These are phyloP conservation scores for Ailurus styani DNA, from an alignment of 2,113 vertebrate genomes.

Conservation along the genomic window DNA sequence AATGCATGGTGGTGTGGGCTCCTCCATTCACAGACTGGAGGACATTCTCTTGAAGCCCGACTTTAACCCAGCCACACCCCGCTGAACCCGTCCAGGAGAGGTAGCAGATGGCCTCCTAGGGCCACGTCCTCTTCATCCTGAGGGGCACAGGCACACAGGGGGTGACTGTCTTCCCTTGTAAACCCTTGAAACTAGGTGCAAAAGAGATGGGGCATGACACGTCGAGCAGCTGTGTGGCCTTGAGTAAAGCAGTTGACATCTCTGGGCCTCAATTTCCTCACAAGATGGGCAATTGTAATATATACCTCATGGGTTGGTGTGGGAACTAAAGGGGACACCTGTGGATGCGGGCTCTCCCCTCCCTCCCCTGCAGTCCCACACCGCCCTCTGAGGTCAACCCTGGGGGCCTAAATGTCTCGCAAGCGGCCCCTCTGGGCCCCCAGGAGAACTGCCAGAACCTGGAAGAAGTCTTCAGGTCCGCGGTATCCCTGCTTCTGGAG, in stretches of 20 bases:
- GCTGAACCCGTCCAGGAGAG: not conserved
- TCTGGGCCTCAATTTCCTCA: not conserved
- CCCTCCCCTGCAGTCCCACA: not conserved
- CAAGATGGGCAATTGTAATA: not conserved
- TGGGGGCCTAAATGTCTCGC: not conserved
- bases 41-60: not conserved
- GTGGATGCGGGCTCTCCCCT: accelerated
- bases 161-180: not conserved
- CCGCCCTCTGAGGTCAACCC: not conserved
- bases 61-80: conserved; percentile 38
- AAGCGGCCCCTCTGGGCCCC: not conserved
- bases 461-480: not conserved
- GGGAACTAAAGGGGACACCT: not conserved
- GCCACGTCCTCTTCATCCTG: not conserved
- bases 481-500: not conserved
- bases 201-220: not conserved
- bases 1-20: not conserved
- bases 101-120: not conserved
- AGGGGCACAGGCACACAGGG: not conserved
- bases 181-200: not conserved
- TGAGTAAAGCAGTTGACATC: not conserved
- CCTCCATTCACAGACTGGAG: not conserved
- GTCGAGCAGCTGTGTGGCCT: not conserved
- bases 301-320: not conserved
- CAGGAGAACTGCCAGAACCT: not conserved